Evolutionary conservation across 2,888 invertebrate genomes (phyloP), one percentile per base, ranked within the genome.

Genomic region (Pammene aurita): DNA sequence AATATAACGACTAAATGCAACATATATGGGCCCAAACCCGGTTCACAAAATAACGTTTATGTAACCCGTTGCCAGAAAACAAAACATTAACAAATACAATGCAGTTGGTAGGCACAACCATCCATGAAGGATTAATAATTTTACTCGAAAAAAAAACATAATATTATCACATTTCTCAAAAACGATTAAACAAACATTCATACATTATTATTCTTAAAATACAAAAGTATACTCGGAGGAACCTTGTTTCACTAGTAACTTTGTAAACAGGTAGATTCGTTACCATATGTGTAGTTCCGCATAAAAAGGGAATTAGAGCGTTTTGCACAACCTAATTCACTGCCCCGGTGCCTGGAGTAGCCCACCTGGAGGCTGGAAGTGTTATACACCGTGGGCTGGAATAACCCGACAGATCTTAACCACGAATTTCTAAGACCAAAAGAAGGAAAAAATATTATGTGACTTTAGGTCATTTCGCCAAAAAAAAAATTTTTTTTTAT

Each of bases 151-250:
- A 48, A 14, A 16, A 42, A 42, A 7, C 11, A 10, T 55, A 55
- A 18, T 16, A 56, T 38, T 18, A 57, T 57, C 44, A 34, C 44
- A 58, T 18, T 58, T 60, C 10, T 14, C 34, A 60, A 11, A 46
- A 48, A 35, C 44, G 11, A 60, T 46, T 14, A 11, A 16, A 11
- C 1, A 34, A 58, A 34, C 14, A n/a, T 38, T 10, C 34, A 13
- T 10, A 61, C n/a, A n/a, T n/a, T 13, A 62, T 41, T 61, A 35
- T 7, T 62, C 46, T 60, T 35, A 48, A 41, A 41, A 52, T 52
- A 52, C 50, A 35, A 6, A n/a, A 58, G 58, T 58, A 60, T 58
- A 26, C 58, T 44, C 34, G 26, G 14, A 38, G 13, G 38, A 61
- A 61, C 61, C 13, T 48, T 34, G 14, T 14, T n/a, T 48, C 46